phyloP scores from a whole-genome alignment of 2,888 invertebrate genomes.

The Campoplex nolae region DNA sequence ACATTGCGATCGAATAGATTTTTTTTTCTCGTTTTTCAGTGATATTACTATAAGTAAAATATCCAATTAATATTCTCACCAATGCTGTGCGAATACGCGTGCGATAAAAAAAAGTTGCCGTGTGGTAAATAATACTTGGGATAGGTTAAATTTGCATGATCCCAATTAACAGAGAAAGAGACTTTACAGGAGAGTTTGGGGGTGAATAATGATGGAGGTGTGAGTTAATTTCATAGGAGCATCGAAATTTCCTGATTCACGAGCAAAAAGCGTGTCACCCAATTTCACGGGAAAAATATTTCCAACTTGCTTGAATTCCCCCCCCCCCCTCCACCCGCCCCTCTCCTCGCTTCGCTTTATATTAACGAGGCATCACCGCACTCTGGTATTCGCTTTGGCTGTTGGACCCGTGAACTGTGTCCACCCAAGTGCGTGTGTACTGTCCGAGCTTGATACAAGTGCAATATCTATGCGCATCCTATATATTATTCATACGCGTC shows the following conservation, averaged over 20 bases:
- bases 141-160: not conserved
- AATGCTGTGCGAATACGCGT: not conserved
- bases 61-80: not conserved
- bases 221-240: constrained; percentile 8
- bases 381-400: constrained; percentile 19
- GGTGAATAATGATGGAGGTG: not conserved
- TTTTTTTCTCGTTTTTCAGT: not conserved
- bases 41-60: not conserved
- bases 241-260: constrained; percentile 9
- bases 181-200: not conserved
- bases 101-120: not conserved
- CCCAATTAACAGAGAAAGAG: constrained; percentile 3
- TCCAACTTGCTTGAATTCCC: not conserved
- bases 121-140: not conserved
- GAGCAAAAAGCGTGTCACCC: constrained; percentile 6
- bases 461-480: constrained; percentile 1
- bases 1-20: not conserved
- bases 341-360: not conserved
- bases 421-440: constrained; percentile 28
- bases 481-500: not conserved
- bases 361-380: constrained; percentile 29
- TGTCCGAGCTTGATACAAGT: constrained; percentile 18
- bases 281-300: constrained; percentile 3
- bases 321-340: no score
- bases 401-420: constrained; percentile 25